Evolutionary conservation across 2,113 vertebrate species (phyloP).

Genomic region (Coturnix japonica): DNA sequence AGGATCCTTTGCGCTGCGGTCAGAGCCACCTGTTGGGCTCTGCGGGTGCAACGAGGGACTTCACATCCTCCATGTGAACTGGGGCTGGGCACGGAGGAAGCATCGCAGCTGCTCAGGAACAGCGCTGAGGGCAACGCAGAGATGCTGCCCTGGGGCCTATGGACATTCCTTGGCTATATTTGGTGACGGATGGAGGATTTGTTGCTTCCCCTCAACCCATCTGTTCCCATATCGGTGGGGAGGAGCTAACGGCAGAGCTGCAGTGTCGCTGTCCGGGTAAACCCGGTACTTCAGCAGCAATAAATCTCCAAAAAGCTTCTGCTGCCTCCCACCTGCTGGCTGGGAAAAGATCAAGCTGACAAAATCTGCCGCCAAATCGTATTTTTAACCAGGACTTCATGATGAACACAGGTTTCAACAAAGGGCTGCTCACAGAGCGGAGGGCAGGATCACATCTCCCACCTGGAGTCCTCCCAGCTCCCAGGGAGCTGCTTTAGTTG

Average conservation of each 20-base stretch:
- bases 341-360: conserved; percentile 25
- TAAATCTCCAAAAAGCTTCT: conserved; percentile 33
- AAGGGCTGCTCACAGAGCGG: neutral
- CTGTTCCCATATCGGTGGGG: neutral
- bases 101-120: neutral
- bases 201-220: conserved; percentile 11
- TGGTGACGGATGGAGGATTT: conserved; percentile 37
- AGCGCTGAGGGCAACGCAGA: neutral
- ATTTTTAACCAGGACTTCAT: conserved; percentile 35
- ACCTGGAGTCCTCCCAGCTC: neutral
- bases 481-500: neutral
- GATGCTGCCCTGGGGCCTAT: neutral
- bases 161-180: conserved; percentile 60
- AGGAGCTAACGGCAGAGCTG: neutral
- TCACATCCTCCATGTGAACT: neutral
- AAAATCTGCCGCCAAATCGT: conserved; percentile 2
- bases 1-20: neutral
- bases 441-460: neutral
- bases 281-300: neutral
- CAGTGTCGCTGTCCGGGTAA: neutral
- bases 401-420: neutral
- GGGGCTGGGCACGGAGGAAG: neutral
- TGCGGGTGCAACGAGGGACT: neutral
- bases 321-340: conserved; percentile 64
- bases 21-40: neutral